Base-by-base conservation (phyloP, 2,113 vertebrate species). In the Phrynosoma blainvillii region DNA sequence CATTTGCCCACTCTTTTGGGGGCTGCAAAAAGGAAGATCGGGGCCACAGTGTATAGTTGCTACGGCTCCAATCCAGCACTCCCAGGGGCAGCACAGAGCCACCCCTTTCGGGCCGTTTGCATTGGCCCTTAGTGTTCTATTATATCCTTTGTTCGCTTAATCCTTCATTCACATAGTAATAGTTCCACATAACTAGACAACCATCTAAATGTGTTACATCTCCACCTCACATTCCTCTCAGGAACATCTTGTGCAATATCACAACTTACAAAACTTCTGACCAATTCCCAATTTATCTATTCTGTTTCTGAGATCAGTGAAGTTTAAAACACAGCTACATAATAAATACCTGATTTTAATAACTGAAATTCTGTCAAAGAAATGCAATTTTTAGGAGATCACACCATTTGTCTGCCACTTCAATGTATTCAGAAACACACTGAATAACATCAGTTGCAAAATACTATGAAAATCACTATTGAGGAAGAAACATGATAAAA, bases 231-330 rank as follows among this genome's bases (percentile, higher is more conserved):
- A 27, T 70, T 27, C 4, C 8, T 30, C 8, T 70, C 36, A 36
- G 25, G 27, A 40, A 20, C 32, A 36, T 59, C 30, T 23, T 40
- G 25, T 56, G 70, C 1, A 10, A 30, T 40, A 59, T 36, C 77
- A 77, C 84, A n/a, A 25, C 54, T 71, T 32, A 82, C 20, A 82
- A 86, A 87, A 87, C 11, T 83, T 40, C 71, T 40, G 75, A 82
- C 66, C 32, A 65, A 81, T 4, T 65, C 32, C 79, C 56, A 81
- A 27, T 52, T 0, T 27, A 83, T 11, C 68, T 56, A n/a, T 52
- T 77, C 23, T n/a, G 2, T 25, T 20, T 84, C 47, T 5, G 73
- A 25, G 20, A 91, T 32, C 1, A 78, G 25, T 52, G 42, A 27
- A 86, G 86, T 40, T 79, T 42, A 6, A 2, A 36, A 36, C 30